These are phyloP conservation scores for Scomber japonicus DNA, from an alignment of 2,113 vertebrate species.

Conservation along the genomic window DNA sequence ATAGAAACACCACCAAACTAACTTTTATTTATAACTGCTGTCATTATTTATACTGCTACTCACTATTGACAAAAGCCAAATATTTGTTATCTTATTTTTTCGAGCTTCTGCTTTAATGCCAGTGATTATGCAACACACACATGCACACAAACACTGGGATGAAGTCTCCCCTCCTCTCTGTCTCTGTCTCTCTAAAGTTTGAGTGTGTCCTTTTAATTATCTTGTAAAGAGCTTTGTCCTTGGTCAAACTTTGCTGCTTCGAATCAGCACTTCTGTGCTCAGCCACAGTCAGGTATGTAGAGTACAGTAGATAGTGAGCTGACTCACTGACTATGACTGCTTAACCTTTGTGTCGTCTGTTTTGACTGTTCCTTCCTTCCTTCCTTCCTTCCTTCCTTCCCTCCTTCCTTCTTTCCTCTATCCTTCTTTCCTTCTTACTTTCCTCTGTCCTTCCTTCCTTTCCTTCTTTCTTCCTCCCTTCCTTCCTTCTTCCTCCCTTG, in stretches of 20 bases:
- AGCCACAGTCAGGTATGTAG: constrained; percentile 18
- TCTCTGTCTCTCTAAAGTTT: constrained; percentile 4
- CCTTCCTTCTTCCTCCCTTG: no score
- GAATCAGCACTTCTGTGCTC: constrained; percentile 58
- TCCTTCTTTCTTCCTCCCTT: no score
- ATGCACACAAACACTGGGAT: neutral
- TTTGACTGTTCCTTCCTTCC: no score
- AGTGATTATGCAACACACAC: neutral
- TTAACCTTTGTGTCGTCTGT: neutral
- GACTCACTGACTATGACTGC: neutral
- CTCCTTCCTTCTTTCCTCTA: no score
- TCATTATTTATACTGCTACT: no score
- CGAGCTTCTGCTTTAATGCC: neutral
- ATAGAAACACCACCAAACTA: no score
- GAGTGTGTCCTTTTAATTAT: constrained; percentile 42
- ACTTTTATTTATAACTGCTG: no score
- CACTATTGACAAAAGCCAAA: neutral
- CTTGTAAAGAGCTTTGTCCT: constrained; percentile 46
- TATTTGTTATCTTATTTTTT: neutral
- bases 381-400: no score
- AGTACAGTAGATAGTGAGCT: constrained; percentile 19
- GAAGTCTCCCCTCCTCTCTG: neutral
- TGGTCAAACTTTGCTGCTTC: constrained; percentile 52
- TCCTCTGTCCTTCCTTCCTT: no score
- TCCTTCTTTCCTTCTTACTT: no score